These are phyloP conservation scores for Meriones psammophilus DNA, from an alignment of 2,797 vertebrate genomes.

Conservation along the genomic window DNA sequence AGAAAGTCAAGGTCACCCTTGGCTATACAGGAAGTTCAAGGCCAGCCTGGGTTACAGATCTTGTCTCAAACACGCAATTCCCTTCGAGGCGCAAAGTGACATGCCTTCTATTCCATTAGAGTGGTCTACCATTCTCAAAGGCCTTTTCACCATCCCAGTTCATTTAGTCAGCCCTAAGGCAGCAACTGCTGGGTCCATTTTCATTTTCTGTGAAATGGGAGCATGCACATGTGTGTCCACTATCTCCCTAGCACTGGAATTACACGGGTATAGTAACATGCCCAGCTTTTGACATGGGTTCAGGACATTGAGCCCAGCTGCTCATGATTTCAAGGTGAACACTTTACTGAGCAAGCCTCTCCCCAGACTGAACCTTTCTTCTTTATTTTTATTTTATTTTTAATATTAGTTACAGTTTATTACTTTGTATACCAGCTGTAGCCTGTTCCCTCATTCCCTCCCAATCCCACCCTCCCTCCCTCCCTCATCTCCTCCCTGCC, in stretches of 20 bases:
- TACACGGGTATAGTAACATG: neutral
- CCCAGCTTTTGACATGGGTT: neutral
- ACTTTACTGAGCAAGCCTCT: neutral
- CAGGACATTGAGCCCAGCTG: neutral
- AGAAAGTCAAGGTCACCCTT: neutral
- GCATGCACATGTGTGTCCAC: neutral
- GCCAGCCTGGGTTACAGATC: neutral
- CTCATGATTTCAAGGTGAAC: neutral
- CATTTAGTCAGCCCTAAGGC: neutral
- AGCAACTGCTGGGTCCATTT: neutral
- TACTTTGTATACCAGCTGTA: too few relatives aligned
- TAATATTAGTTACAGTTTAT: too few relatives aligned
- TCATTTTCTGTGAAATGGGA: neutral
- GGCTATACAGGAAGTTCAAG: neutral
- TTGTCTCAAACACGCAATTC: neutral
- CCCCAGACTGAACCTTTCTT: neutral
- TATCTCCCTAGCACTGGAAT: neutral
- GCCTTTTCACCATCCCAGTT: neutral
- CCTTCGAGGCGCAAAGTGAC: conserved; percentile 6
- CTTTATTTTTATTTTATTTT: neutral
- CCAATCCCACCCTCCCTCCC: too few relatives aligned
- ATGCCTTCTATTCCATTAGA: neutral
- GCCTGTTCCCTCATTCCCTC: too few relatives aligned
- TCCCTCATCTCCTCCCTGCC: too few relatives aligned
- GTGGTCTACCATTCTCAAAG: neutral